Base-by-base conservation (phyloP, 1,140 invertebrate genomes). In the Nephila pilipes region DNA sequence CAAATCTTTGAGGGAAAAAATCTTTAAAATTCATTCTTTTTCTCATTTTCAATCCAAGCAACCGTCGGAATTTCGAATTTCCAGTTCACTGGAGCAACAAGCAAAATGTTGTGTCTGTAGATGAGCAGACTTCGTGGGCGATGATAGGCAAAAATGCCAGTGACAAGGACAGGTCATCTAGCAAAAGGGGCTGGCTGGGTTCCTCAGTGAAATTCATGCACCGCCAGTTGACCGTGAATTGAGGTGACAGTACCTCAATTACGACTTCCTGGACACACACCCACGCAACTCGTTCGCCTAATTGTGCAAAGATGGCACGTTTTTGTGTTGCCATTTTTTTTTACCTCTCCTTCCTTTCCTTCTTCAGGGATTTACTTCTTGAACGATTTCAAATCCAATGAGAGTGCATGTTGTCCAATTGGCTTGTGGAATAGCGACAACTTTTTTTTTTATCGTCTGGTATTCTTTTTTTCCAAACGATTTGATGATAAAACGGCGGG, bases 161-260 rank as follows among this genome's bases (percentile, higher is more conserved):
- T 29, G 60, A 87, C 85, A 87, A 69, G 85, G 85, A 14, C 60
- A 69, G 85, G 60, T 87, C 85, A 69, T 69, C 32, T 69, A 22
- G 55, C 12, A 25, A 85, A 85, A 85, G 85, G 87, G 55, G 79
- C 6, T 46, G 46, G 46, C 12, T 46, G 18, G 22, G 29, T 29
- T 65, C 29, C 32, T 32, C 20, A n/a, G 80, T 16, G 20, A 79
- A 38, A 80, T 83, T 60, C 55, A 91, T 83, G 89, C 89, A 91
- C 89, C 38, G 89, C 58, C 89, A 65, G 57, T 65, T 91, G 89
- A 83, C 89, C 89, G 89, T 91, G 89, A 79, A 90, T 83, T 25
- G 58, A 83, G 80, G 89, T 91, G 89, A 91, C 89, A 91, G 89
- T 58, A 83, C 80, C 80, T 63, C 89, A 91, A 91, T 91, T 91